Conservation (phyloP, 2,797 vertebrate species). For the Fistularia tabacaria region DNA sequence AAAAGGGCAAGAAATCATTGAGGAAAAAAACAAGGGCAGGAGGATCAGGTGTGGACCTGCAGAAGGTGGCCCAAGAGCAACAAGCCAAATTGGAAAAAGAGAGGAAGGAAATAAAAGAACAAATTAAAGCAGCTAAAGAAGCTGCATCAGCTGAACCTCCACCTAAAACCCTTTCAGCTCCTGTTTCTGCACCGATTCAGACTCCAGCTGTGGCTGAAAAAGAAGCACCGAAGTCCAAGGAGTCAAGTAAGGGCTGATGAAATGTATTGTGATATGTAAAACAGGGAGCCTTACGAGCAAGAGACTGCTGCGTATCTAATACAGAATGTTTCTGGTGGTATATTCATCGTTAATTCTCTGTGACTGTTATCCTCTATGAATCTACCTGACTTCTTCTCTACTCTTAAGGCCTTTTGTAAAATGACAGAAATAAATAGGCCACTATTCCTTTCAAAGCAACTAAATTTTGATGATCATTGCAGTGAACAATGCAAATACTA, state of each 20-base stretch:
- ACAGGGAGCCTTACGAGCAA: background rate
- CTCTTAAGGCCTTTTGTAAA: no score
- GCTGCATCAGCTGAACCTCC: constrained; percentile 21
- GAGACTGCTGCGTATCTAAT: no score
- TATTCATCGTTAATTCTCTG: no score
- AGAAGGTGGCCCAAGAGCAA: constrained; percentile 66
- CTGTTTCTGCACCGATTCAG: constrained; percentile 12
- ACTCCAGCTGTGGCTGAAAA: constrained; percentile 7
- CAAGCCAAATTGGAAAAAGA: constrained; percentile 59
- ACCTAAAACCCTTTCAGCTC: constrained; percentile 8
- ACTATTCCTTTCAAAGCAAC: no score
- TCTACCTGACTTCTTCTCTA: no score
- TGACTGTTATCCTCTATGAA: no score
- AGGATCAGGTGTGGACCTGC: constrained; percentile 61
- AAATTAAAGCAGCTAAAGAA: constrained; percentile 47
- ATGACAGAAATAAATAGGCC: no score
- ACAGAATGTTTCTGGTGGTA: no score
- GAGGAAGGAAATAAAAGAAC: constrained; percentile 54
- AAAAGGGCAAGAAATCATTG: constrained; percentile 62
- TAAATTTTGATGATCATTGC: no score
- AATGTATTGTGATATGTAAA: background rate
- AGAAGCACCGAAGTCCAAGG: background rate
- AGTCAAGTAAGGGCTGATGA: constrained; percentile 31
- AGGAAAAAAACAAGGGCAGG: constrained; percentile 68
- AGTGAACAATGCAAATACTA: no score